Evolutionary conservation across 1,140 invertebrate genomes (phyloP).

Genomic region (Ostrea edulis): DNA sequence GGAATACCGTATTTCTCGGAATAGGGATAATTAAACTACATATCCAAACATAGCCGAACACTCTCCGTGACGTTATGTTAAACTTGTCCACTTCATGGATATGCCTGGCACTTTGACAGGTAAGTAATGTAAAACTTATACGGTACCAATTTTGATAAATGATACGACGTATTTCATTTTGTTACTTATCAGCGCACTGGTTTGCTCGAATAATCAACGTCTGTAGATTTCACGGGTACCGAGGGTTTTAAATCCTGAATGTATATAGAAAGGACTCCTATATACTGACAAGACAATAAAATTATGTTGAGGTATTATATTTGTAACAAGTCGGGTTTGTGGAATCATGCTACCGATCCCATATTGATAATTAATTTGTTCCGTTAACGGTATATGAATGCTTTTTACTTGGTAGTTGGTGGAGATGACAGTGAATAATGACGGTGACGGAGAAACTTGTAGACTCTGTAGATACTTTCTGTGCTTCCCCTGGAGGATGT

Average conservation of each 20-base stretch:
- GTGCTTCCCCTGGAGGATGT: neutral
- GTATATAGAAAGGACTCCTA: no score
- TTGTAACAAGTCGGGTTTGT: neutral
- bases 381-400: neutral
- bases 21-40: neutral
- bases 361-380: neutral
- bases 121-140: no score
- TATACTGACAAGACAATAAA: neutral
- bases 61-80: neutral
- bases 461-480: neutral
- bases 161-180: no score
- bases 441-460: neutral
- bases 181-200: neutral
- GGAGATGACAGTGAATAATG: neutral
- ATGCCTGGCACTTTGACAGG: neutral
- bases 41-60: neutral
- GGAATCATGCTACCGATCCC: neutral
- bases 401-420: neutral
- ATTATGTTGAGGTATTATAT: neutral
- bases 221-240: neutral
- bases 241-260: neutral
- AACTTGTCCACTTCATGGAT: neutral
- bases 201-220: neutral
- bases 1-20: neutral
- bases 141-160: no score